Evolutionary conservation across 2,888 invertebrate species (phyloP).

Genomic region (Luperina nickerlii): DNA sequence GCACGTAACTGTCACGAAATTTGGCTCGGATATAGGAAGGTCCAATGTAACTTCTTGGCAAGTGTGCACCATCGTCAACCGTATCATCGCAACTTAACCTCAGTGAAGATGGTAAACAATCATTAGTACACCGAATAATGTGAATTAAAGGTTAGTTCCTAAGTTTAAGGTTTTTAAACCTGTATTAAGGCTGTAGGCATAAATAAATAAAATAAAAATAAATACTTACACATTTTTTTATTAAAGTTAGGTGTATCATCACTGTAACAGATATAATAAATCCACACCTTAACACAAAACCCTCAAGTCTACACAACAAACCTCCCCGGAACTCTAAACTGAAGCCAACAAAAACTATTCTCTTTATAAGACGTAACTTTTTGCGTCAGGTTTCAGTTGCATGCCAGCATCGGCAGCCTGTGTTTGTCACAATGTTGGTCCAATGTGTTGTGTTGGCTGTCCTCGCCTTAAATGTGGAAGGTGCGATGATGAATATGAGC

Average conservation of each 20-base stretch:
- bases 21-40: too few species aligned
- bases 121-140: not conserved
- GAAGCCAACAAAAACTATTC: conserved; percentile 71
- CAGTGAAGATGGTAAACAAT: not conserved
- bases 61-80: not conserved
- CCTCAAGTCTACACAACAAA: conserved; percentile 31
- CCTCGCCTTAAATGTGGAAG: conserved; percentile 72
- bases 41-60: too few species aligned
- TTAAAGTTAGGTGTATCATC: too few species aligned
- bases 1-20: too few species aligned
- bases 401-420: conserved; percentile 64
- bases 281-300: conserved; percentile 17
- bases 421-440: conserved; percentile 76
- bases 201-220: too few species aligned
- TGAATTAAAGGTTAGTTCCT: not conserved
- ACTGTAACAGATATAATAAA: not conserved
- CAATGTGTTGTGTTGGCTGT: conserved; percentile 72
- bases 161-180: too few species aligned
- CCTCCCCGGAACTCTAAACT: conserved; percentile 58
- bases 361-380: conserved; percentile 75
- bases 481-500: conserved; percentile 77
- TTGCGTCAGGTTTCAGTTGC: conserved; percentile 77
- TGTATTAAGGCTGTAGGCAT: too few species aligned
- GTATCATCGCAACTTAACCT: not conserved
- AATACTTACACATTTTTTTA: not conserved